Percentiles rank a stretch among this genome's conserved stretches.
phyloP scores from a whole-genome alignment of 2,888 invertebrate genomes.

The Habrosyne pyritoides region DNA sequence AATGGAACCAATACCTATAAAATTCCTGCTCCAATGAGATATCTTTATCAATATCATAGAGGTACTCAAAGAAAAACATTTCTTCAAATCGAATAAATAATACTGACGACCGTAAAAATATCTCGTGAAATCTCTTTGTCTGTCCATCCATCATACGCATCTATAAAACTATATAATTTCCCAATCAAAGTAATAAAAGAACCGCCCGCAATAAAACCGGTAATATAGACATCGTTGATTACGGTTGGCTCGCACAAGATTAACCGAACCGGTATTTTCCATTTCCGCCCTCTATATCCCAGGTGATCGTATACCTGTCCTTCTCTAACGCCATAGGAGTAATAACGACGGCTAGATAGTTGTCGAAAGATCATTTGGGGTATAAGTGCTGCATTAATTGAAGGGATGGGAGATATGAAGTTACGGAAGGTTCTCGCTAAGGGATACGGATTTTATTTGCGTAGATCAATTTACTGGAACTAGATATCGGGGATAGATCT shows the following conservation, averaged over 20 bases:
- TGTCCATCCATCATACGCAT: background rate
- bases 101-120: background rate
- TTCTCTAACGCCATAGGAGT: background rate
- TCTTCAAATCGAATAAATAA: background rate
- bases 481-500: background rate
- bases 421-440: background rate
- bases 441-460: background rate
- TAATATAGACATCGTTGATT: conserved; percentile 17
- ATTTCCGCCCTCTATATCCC: conserved; percentile 28
- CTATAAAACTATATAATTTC: conserved; percentile 5
- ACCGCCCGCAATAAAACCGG: conserved; percentile 3
- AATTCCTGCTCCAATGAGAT: background rate
- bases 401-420: background rate
- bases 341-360: background rate
- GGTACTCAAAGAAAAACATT: background rate
- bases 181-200: conserved; percentile 9
- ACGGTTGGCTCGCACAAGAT: conserved; percentile 15
- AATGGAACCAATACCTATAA: background rate
- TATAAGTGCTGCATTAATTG: background rate
- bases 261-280: conserved; percentile 22
- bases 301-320: conserved; percentile 24
- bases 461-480: background rate
- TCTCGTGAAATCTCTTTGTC: background rate
- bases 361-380: background rate
- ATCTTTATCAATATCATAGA: background rate